These are phyloP conservation scores for Sciurus vulgaris DNA, from an alignment of 2,797 vertebrate genomes.

Conservation along the genomic window DNA sequence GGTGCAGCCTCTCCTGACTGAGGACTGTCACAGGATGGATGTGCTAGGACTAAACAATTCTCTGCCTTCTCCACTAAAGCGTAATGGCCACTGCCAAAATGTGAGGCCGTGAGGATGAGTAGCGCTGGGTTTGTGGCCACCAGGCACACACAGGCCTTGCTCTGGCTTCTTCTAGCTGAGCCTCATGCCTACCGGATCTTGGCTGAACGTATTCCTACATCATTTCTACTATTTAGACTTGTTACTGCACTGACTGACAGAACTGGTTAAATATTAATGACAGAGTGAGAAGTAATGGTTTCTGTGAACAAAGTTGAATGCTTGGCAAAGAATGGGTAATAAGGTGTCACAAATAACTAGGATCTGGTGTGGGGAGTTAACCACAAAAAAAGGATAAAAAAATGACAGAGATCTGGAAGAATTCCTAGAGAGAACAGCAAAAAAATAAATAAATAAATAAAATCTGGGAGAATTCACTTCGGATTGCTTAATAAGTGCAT, in stretches of 20 bases:
- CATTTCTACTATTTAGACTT: background rate
- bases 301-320: constrained; percentile 4
- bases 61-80: background rate
- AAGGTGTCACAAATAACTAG: background rate
- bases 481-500: background rate
- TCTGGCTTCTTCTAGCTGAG: background rate
- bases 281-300: background rate
- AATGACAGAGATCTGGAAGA: background rate
- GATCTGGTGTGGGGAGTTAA: background rate
- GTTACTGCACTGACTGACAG: background rate
- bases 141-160: no score
- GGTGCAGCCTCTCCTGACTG: background rate
- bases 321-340: constrained; percentile 17
- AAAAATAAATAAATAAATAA: no score
- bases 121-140: rapidly evolving
- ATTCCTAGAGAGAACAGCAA: background rate
- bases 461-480: background rate
- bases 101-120: rapidly evolving
- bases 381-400: background rate
- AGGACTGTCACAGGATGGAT: background rate
- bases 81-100: rapidly evolving
- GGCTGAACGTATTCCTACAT: background rate
- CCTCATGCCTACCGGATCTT: background rate
- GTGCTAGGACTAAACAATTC: background rate
- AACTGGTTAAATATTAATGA: constrained; percentile 7